Evolutionary conservation across 1,140 invertebrate genomes (phyloP), one percentile per base, ranked within the genome.

Genomic region (Drosophila biarmipes): DNA sequence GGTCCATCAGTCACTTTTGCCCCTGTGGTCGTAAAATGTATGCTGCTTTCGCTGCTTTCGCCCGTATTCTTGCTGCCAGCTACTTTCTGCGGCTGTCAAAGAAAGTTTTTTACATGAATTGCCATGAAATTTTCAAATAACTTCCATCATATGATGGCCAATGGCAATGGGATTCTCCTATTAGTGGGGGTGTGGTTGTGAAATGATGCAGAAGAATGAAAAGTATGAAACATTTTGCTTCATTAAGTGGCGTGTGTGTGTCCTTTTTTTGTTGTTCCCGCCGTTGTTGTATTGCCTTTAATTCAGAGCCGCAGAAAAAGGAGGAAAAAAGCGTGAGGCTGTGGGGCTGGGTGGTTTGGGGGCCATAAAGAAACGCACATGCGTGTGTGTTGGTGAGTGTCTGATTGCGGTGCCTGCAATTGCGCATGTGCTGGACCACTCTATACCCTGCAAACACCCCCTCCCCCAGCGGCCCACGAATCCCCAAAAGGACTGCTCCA

Each of bases 121-220:
- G 76, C 80, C 64, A 72, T 84, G 75, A 71, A 84, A 84, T 72
- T 84, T 75, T 67, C 63, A 75, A 76, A 84, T 68, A 55, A 69
- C 49, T 69, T 56, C 45, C 68, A 38, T 46, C 54, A 45, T 54
- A 38, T 48, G 66, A 69, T 69, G 40, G 40, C 61, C 66, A 69
- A 55, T 46, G 63, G 40, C 63, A 69, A 68, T 68, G 63, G 56
- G 24, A 8, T 19, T 34, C 29, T 51, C 1, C 10, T 51, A 31
- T 51, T 51, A 21, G 15, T 19, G 29, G n/a, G 29, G 42, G 42
- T 21, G 40, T 34, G 46, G 15, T 14, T 56, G 51, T 53, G 67
- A 73, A 73, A 73, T 73, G 71, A 62, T 48, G 69, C 68, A 61
- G 68, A 54, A 73, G 67, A 73, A 72, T 72, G 67, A 72, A 73